Conservation (phyloP, 64 coral and sea anemone species). For the Orbicella faveolata region DNA sequence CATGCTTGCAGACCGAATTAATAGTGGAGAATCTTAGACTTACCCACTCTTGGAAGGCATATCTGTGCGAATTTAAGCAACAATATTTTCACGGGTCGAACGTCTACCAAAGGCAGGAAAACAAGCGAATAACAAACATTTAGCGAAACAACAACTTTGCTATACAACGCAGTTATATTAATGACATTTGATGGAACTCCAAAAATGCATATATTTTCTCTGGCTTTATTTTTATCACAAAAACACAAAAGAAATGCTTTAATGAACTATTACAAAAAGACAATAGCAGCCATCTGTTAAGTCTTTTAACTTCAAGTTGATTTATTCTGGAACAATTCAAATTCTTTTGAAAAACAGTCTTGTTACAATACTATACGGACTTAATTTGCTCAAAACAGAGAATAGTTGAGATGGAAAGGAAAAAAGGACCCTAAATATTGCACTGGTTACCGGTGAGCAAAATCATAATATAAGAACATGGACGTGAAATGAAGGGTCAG, state of each 20-base stretch:
- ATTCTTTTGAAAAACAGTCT: not conserved
- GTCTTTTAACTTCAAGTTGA: not conserved
- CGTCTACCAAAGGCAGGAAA: not conserved
- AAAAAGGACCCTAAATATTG: too few species aligned
- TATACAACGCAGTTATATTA: not conserved
- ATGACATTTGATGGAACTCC: constrained; percentile 2
- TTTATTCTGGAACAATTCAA: not conserved
- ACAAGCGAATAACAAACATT: not conserved
- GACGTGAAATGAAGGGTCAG: too few species aligned
- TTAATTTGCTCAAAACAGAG: too few species aligned
- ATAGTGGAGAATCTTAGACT: not conserved
- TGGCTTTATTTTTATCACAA: not conserved
- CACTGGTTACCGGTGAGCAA: too few species aligned
- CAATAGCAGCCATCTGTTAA: not conserved
- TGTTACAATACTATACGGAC: too few species aligned
- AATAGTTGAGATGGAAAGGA: too few species aligned
- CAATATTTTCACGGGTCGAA: not conserved
- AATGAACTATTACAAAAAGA: constrained; percentile 2
- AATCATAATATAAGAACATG: too few species aligned
- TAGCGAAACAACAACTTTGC: not conserved
- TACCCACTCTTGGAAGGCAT: not conserved
- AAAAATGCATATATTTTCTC: constrained; percentile 5
- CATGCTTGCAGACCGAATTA: not conserved
- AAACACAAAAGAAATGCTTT: not conserved
- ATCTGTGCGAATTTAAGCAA: not conserved